phyloP scores from a whole-genome alignment of 2,888 invertebrate species.

The Boloria euphrosyne region DNA sequence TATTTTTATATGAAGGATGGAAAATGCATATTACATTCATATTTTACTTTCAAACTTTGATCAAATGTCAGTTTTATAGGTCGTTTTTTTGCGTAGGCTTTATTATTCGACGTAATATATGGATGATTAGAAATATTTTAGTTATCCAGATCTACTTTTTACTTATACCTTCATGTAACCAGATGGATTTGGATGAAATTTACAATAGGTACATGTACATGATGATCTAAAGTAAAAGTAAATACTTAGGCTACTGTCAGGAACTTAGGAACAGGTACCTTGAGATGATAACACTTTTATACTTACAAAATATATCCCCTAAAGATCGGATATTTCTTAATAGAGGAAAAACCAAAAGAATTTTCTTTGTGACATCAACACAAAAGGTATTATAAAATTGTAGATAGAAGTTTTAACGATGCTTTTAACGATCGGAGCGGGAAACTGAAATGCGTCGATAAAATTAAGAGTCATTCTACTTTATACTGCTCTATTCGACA shows the following conservation, averaged over 20 bases:
- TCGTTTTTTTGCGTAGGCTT: no score
- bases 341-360: slow-evolving; percentile 15
- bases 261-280: no score
- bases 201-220: no score
- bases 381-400: slow-evolving; percentile 34
- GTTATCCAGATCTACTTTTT: no score
- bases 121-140: no score
- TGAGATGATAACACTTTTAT: background rate
- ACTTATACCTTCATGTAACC: no score
- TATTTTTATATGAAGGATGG: slow-evolving; percentile 8
- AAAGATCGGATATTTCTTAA: slow-evolving; percentile 1
- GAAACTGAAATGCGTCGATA: slow-evolving; percentile 30
- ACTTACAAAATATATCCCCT: background rate
- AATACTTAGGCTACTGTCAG: no score
- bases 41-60: slow-evolving; percentile 1
- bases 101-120: no score
- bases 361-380: slow-evolving; percentile 25
- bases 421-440: slow-evolving; percentile 34
- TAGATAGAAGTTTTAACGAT: slow-evolving; percentile 38
- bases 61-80: background rate
- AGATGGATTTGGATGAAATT: no score
- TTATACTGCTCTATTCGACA: slow-evolving; percentile 5
- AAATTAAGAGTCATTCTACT: slow-evolving; percentile 28
- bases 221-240: no score
- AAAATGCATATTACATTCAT: slow-evolving; percentile 5